Base-by-base conservation (phyloP, 2,888 invertebrate species). In the Ennomos quercinarius region DNA sequence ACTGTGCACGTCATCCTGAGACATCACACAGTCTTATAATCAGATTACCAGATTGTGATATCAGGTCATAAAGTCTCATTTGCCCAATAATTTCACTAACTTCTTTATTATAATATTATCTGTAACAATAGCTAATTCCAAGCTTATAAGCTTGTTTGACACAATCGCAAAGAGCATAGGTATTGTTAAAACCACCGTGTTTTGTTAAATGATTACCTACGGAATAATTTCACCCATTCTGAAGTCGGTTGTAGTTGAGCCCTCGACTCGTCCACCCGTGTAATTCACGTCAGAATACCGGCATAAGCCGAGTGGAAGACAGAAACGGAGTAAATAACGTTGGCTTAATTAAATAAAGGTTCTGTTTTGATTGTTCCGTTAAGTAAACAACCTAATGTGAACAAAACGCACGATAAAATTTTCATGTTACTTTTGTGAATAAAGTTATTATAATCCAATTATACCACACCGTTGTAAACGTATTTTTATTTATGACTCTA, bases 271-370 rank as follows among this genome's bases (percentile, higher is more conserved):
- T 63, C 68, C 71, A 66, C 60, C 60, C 60, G 55, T 60, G 60
- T 60, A 50, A 60, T 60, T 60, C 60, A 55, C 55, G 46, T 71
- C 75, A 73, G 73, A 77, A 76, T 74, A 75, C 77, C 66, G 68
- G 68, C 70, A 71, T 72, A 73, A 73, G 68, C 72, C 68, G 70
- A 62, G 66, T 70, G 70, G 67, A 76, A 76, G 74, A 78, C 73
- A 74, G 64, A 72, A 71, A 70, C 70, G 63, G 68, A 75, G 76
- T 74, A 73, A 73, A 75, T 73, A 60, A 55, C 46, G 63, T 73
- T 70, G 60, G 60, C 51, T 58, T 57, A 67, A 70, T 67, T 70
- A 68, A 73, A 67, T 66, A 66, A 52, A 63, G 55, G 59, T 59
- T 66, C 70, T 71, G 66, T 72, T 73, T 68, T 70, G 64, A 59